These are phyloP conservation scores for Chloropsis hardwickii DNA, from an alignment of 2,113 vertebrate genomes.

Conservation along the genomic window DNA sequence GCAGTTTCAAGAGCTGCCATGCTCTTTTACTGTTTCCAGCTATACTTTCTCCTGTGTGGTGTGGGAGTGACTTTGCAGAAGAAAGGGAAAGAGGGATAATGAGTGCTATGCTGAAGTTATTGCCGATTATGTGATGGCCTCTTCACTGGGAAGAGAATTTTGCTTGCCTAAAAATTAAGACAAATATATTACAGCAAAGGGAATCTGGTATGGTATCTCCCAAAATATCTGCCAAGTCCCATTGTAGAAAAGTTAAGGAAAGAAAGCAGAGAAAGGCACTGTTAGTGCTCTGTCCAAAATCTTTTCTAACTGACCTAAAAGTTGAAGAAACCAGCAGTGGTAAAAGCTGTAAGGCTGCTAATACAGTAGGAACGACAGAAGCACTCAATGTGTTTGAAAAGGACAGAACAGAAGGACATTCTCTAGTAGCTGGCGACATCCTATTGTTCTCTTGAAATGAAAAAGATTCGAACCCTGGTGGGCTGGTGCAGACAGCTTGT, in stretches of 20 bases:
- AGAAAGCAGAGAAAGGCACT: neutral
- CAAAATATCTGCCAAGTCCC: neutral
- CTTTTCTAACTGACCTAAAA: neutral
- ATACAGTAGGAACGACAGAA: neutral
- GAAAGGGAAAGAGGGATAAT: neutral
- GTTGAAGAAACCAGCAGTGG: neutral
- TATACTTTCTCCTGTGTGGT: neutral
- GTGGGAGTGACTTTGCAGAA: neutral
- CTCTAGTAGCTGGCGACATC: neutral
- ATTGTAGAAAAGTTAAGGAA: neutral
- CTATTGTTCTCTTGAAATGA: neutral
- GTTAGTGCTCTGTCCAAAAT: neutral
- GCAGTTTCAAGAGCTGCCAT: neutral
- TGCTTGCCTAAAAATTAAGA: neutral
- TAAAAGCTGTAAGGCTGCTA: neutral
- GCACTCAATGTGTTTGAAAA: neutral
- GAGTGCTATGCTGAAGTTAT: neutral
- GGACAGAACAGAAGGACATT: neutral
- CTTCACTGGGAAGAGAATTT: neutral
- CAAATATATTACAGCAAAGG: neutral
- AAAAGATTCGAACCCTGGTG: neutral
- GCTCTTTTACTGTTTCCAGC: neutral
- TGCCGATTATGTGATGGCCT: neutral
- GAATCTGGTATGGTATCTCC: neutral
- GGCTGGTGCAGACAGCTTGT: neutral